A percentile compares a stretch with the other conserved stretches of the same genome.
These are phyloP conservation scores for Monarcha castaneiventris DNA, from an alignment of 2,113 vertebrate genomes.

Conservation along the genomic window DNA sequence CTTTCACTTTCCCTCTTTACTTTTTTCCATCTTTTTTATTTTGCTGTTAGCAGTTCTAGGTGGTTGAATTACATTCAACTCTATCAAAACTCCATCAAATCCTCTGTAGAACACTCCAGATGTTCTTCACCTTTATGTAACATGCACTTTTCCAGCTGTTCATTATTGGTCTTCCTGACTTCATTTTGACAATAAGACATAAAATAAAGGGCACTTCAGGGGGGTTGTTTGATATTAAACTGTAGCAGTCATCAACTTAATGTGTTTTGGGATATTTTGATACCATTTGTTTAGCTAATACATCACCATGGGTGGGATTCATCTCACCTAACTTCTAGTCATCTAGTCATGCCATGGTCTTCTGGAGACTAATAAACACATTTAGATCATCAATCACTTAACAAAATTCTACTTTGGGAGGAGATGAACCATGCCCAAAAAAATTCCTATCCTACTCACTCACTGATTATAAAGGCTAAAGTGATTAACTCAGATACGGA, in stretches of 20 bases:
- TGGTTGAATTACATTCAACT: constrained; percentile 14
- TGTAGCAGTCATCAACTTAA: constrained; percentile 39
- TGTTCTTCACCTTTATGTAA: neutral
- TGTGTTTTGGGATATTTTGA: constrained; percentile 45
- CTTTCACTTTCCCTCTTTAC: neutral
- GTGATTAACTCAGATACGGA: constrained; percentile 32
- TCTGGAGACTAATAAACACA: constrained; percentile 8
- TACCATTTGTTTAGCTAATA: constrained; percentile 53
- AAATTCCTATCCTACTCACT: neutral
- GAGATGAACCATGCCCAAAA: constrained; percentile 6
- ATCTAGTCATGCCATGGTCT: neutral
- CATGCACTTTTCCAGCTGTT: neutral
- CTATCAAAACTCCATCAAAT: constrained; percentile 2
- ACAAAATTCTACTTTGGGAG: neutral
- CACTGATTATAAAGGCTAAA: constrained; percentile 33
- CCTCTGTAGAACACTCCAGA: neutral
- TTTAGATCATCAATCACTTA: constrained; percentile 9
- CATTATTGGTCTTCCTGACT: neutral
- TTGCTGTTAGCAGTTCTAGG: constrained; percentile 15
- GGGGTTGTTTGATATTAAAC: constrained; percentile 43
- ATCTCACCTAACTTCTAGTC: neutral
- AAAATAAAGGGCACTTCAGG: constrained; percentile 62
- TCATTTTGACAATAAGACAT: neutral
- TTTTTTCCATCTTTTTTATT: neutral
- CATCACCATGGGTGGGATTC: neutral